A percentile compares a stretch with the other conserved stretches of the same genome.
Conservation (phyloP, 2,113 vertebrate genomes). For the Lota lota region DNA sequence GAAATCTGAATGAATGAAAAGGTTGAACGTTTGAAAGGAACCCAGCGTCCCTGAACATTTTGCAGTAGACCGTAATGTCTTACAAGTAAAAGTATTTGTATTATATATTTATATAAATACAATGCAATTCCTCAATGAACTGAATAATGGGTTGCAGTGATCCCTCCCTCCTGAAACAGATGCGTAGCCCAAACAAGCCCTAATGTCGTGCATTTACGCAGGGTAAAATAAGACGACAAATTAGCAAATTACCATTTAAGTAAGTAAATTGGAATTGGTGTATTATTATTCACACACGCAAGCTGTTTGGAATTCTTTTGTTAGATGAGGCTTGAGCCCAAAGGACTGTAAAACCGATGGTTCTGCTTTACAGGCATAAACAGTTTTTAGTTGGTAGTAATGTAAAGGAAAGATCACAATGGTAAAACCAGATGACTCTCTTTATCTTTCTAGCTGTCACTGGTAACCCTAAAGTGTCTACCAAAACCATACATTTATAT, state of each 20-base stretch:
- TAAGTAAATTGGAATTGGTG: not conserved
- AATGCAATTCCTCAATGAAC: slow-evolving; percentile 21
- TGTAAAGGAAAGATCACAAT: too few species aligned
- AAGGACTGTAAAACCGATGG: too few species aligned
- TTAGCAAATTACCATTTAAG: slow-evolving; percentile 3
- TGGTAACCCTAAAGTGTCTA: too few species aligned
- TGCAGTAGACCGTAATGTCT: not conserved
- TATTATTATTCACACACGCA: not conserved
- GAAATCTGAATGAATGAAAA: not conserved
- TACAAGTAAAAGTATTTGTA: not conserved
- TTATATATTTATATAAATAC: not conserved
- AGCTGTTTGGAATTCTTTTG: too few species aligned
- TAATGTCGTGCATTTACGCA: not conserved
- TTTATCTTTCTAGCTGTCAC: too few species aligned
- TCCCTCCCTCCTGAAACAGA: slow-evolving; percentile 12
- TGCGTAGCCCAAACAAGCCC: slow-evolving; percentile 5
- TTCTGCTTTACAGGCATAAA: too few species aligned
- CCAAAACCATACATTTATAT: too few species aligned
- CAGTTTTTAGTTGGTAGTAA: too few species aligned
- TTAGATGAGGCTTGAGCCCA: too few species aligned
- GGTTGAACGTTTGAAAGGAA: too few species aligned
- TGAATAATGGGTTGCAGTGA: slow-evolving; percentile 15
- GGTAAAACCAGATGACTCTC: too few species aligned
- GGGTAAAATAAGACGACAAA: not conserved
- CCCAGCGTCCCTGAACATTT: not conserved